Percentiles rank a stretch among this genome's conserved stretches.
Conservation (phyloP, 2,888 invertebrate species). For the Aspidiotus destructor region DNA sequence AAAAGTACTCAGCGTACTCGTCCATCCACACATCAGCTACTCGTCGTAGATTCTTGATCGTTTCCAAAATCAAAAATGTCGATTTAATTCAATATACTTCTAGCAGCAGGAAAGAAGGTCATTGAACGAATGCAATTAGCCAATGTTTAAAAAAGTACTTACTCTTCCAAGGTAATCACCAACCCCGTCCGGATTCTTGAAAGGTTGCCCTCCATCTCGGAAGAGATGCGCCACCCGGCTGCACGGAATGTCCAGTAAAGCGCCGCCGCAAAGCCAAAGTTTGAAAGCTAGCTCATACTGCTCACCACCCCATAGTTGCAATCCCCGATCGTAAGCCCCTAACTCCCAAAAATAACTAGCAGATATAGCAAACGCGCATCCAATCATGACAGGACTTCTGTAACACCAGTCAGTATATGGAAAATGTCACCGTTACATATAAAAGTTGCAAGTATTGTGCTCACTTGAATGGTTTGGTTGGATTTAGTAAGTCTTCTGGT, state of each 20-base stretch:
- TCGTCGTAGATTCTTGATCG: constrained; percentile 68
- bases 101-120: no score
- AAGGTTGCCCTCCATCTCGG: constrained; percentile 66
- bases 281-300: constrained; percentile 97
- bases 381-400: constrained; percentile 93
- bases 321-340: constrained; percentile 77
- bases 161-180: constrained; percentile 78
- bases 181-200: constrained; percentile 71
- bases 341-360: constrained; percentile 89
- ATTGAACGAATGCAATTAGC: no score
- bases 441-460: constrained; percentile 37
- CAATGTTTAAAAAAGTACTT: constrained; percentile 34
- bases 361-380: constrained; percentile 89
- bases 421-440: no score
- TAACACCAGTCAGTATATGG: constrained; percentile 31
- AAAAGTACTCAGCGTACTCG: constrained; percentile 81
- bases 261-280: constrained; percentile 92
- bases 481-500: constrained; percentile 58
- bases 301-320: constrained; percentile 97
- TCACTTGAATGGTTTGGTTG: constrained; percentile 73
- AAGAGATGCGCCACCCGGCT: constrained; percentile 87
- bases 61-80: neutral
- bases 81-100: no score
- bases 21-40: constrained; percentile 99
- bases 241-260: constrained; percentile 84